Conservation (phyloP, 2,888 invertebrate genomes). For the Allacma fusca region DNA sequence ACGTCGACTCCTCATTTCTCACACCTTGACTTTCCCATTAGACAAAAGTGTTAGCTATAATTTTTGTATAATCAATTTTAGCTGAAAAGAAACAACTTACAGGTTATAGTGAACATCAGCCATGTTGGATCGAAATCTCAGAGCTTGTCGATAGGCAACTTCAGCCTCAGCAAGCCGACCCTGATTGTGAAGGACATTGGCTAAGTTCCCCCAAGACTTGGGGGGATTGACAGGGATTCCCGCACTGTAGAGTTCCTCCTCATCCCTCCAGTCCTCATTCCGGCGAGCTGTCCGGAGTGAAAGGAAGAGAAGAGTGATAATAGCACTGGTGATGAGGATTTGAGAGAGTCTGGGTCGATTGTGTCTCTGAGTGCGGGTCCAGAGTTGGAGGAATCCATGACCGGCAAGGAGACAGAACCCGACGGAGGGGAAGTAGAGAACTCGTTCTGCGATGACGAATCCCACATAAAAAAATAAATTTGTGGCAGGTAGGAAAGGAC, state of each 20-base stretch:
- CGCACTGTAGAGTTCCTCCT: slow-evolving; percentile 90
- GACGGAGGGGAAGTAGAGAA: slow-evolving; percentile 94
- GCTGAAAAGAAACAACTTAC: slow-evolving; percentile 74
- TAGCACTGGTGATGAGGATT: slow-evolving; percentile 60
- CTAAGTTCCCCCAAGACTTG: slow-evolving; percentile 98
- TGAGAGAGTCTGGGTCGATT: slow-evolving; percentile 62
- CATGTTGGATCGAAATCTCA: slow-evolving; percentile 93
- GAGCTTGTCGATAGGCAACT: slow-evolving; percentile 87
- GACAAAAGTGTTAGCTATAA: too few relatives aligned
- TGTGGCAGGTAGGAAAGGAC: slow-evolving; percentile 94
- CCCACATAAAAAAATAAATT: slow-evolving; percentile 98
- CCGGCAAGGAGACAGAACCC: slow-evolving; percentile 91
- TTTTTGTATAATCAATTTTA: too few relatives aligned
- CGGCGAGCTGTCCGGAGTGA: slow-evolving; percentile 76
- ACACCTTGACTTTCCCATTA: too few relatives aligned
- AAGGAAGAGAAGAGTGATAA: slow-evolving; percentile 63
- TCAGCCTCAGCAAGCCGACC: slow-evolving; percentile 89
- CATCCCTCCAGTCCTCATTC: slow-evolving; percentile 91
- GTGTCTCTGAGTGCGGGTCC: slow-evolving; percentile 64
- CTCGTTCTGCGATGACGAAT: slow-evolving; percentile 95
- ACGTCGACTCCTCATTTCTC: too few relatives aligned
- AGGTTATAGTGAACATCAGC: slow-evolving; percentile 99
- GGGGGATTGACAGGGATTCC: slow-evolving; percentile 93
- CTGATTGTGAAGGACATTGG: slow-evolving; percentile 90
- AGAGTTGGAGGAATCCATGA: slow-evolving; percentile 72